Evolutionary conservation across 2,888 invertebrate genomes (phyloP).

Genomic region (Pegoplata infirma): DNA sequence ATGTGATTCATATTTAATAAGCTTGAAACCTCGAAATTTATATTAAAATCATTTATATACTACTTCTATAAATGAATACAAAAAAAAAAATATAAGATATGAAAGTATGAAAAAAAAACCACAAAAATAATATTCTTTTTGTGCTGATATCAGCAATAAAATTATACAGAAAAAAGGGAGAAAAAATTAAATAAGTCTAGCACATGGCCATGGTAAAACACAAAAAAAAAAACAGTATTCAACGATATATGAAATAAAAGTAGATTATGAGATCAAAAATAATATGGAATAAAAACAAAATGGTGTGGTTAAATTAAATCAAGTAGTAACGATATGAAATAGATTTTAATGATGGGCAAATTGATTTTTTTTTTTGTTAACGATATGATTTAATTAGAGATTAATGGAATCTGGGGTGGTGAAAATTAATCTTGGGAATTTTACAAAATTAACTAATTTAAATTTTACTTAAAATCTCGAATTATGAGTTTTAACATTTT

Average conservation of each 20-base stretch:
- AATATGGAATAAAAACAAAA: not conserved
- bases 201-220: conserved; percentile 54
- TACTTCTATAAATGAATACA: not conserved
- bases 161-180: not conserved
- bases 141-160: conserved; percentile 49
- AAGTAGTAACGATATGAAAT: not conserved
- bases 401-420: too few relatives aligned
- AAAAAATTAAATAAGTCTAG: conserved; percentile 24
- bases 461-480: too few relatives aligned
- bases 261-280: conserved; percentile 41
- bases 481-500: too few relatives aligned
- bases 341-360: too few relatives aligned
- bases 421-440: too few relatives aligned
- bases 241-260: not conserved
- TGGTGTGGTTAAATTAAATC: too few relatives aligned
- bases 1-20: conserved; percentile 46
- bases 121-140: conserved; percentile 25
- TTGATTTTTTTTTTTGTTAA: too few relatives aligned
- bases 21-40: conserved; percentile 32
- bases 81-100: conserved; percentile 31
- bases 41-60: conserved; percentile 7
- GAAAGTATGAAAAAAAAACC: conserved; percentile 44
- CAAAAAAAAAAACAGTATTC: not conserved
- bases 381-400: too few relatives aligned
- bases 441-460: too few relatives aligned